Conservation (phyloP, 2,113 vertebrate species). For the Rhynchopsitta pachyrhyncha region DNA sequence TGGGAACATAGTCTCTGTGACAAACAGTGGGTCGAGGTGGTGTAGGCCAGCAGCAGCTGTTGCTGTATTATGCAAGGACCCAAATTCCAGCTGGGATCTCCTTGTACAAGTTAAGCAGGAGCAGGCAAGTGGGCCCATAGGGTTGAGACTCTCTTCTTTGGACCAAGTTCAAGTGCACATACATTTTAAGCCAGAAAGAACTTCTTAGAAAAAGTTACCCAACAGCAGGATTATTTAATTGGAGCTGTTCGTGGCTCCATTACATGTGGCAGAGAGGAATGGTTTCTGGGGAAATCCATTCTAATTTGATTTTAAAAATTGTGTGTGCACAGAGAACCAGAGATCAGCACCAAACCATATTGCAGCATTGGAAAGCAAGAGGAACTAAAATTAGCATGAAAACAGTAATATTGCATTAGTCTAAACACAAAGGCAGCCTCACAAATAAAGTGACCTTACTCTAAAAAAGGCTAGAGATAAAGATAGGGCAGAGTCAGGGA, state of each 20-base stretch:
- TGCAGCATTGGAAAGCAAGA: neutral
- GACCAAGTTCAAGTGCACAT: neutral
- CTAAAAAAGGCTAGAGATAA: neutral
- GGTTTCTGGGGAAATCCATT: neutral
- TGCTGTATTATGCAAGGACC: neutral
- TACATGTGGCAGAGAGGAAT: neutral
- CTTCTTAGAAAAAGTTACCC: neutral
- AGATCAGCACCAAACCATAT: accelerated
- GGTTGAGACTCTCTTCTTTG: neutral
- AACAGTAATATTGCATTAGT: neutral
- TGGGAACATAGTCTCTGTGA: neutral
- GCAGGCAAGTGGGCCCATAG: neutral
- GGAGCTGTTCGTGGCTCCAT: neutral
- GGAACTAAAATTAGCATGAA: neutral
- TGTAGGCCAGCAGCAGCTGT: neutral
- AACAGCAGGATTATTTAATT: neutral
- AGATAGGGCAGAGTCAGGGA: neutral
- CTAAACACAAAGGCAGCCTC: neutral
- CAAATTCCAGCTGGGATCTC: neutral
- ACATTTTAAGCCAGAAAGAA: neutral
- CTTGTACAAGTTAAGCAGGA: neutral
- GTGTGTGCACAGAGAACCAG: neutral
- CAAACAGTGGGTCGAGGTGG: neutral
- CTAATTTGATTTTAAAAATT: neutral
- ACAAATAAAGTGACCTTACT: neutral